Base-by-base conservation (phyloP, 2,797 vertebrate species). In the Epinephelus awoara region DNA sequence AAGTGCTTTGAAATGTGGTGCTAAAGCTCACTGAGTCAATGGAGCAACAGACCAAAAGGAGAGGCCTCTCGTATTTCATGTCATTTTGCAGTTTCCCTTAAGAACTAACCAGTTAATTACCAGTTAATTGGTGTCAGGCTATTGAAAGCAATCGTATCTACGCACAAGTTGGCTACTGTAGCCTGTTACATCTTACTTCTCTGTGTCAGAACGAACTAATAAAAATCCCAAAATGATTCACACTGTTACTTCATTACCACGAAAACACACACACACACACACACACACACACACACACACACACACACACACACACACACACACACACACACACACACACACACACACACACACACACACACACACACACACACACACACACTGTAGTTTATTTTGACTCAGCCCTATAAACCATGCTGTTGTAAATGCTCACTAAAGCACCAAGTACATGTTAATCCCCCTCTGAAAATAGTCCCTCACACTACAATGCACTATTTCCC, bases 381-480 rank as follows among this genome's bases (percentile, higher is more conserved):
- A 54, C 23, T 11, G 0, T 2, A 15, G 44, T 58, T 50, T 29
- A 23, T 21, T 29, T 29, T 8, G 10, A 29, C 13, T 27, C 5
- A 17, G 12, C 15, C 44, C 54, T 34, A 61, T 15, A 34, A 1
- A 29, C 52, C 61, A 3, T 50, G 19, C 50, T 55, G 14, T 12
- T 34, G 23, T 56, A 73, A 72, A 72, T n/a, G 51, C 34, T 46
- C 25, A 21, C 19, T 1, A 27, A 0, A 23, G 23, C 42, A 49
- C 12, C n/a, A 50, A 10, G 29, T 70, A 8, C 57, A 27, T 55
- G 52, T 67, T 61, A 55, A 67, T 63, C 64, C 58, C 17, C 38
- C 19, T 2, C 44, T 50, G 23, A 42, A 66, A 81, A 59, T 34
- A 44, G 51, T 51, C 62, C 18, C 29, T 13, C 11, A n/a, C 42